Evolutionary conservation across 2,888 invertebrate genomes (phyloP), one percentile per base, ranked within the genome.

Genomic region (Leucophenga maculata): DNA sequence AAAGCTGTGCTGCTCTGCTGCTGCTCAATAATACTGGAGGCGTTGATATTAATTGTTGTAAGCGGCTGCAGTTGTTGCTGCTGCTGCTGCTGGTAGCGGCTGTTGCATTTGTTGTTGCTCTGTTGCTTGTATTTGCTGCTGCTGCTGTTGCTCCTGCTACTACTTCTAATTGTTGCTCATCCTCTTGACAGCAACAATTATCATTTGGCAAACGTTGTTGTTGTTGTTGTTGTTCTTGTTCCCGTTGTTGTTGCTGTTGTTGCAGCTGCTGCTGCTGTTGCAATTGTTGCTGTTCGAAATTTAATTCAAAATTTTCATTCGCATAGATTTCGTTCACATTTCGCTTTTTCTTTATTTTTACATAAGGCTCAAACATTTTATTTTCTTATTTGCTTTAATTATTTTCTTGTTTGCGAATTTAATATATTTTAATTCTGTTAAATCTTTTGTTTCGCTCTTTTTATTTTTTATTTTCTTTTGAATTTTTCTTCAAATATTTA

Each of bases 301-400:
- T 83, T 73, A 79, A 82, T 73, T 73, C 74, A 65, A 70, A 72
- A 74, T 74, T 74, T 69, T 75, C 80, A 74, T 78, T 83, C 71
- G 80, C 80, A 81, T 83, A 81, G 65, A 79, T 81, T 82, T 84
- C 81, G 72, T 80, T 77, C 70, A 80, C 73, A 74, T 77, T 84
- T 74, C 79, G 82, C 83, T 88, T 88, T 87, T 88, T 88, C 80
- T 88, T 88, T 9, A 87, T 88, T 85, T 88, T 88, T 82, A 88
- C 88, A 86, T 86, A 87, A 74, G 88, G 87, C 83, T 88, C 87
- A 80, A 88, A 88, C 88, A 88, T 88, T 88, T 86, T 87, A 50
- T 50, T 16, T 50, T 50, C 6, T 18, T 68, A 70, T 70, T 57
- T 76, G 75, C 72, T 71, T 72, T 71, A 71, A 73, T 74, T 70